Percentiles rank a stretch among this genome's conserved stretches.
Conservation (phyloP, 2,113 vertebrate species). For the Hippocampus comes region DNA sequence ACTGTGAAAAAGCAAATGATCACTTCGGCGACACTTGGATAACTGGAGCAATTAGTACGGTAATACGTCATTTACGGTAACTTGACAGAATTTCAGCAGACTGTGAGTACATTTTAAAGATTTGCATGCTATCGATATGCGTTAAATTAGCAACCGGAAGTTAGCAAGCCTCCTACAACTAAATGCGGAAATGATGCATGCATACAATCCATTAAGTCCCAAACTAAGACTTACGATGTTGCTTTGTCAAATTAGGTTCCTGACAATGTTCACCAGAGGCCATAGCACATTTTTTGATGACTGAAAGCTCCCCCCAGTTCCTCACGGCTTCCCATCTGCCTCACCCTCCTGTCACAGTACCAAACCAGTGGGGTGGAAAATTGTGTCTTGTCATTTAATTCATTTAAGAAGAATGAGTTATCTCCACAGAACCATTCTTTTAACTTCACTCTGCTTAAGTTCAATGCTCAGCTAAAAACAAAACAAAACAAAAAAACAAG, state of each 20-base stretch:
- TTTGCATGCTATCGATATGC: too few species aligned
- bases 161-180: too few species aligned
- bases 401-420: constrained; percentile 77
- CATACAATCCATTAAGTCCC: background rate
- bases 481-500: constrained; percentile 49
- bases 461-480: constrained; percentile 85
- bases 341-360: constrained; percentile 77
- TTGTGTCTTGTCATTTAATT: constrained; percentile 93
- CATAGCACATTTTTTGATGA: background rate
- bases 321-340: constrained; percentile 73
- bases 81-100: too few species aligned
- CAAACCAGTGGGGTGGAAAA: constrained; percentile 90
- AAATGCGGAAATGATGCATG: too few species aligned
- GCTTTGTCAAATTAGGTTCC: background rate
- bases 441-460: constrained; percentile 86
- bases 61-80: too few species aligned
- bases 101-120: too few species aligned
- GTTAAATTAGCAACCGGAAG: too few species aligned
- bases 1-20: too few species aligned
- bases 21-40: too few species aligned
- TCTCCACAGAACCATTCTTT: constrained; percentile 95
- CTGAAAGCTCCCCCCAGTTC: background rate
- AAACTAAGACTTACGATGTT: background rate
- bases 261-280: background rate
- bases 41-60: too few species aligned